phyloP scores from a whole-genome alignment of 37 sponge, comb jelly and placozoan genomes.

The Spongilla lacustris region DNA sequence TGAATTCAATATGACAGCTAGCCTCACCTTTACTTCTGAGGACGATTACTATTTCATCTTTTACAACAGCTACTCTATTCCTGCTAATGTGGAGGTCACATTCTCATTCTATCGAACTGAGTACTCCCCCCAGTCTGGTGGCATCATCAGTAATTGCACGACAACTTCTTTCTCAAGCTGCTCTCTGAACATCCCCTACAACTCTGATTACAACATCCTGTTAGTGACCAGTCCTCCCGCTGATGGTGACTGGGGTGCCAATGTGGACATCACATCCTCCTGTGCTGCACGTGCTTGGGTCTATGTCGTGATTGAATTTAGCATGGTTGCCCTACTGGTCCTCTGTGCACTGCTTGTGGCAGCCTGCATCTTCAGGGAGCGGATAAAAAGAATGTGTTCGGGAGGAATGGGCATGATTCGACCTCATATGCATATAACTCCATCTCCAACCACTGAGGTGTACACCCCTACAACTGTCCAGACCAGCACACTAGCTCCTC shows the following conservation, averaged over 20 bases:
- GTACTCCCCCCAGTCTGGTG: neutral
- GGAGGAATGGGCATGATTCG: no score
- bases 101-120: conserved; percentile 20
- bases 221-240: neutral
- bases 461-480: no score
- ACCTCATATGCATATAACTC: no score
- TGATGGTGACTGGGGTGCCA: neutral
- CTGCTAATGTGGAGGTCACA: neutral
- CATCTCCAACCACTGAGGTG: no score
- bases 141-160: neutral
- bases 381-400: no score
- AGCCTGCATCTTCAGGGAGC: no score
- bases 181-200: neutral
- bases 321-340: neutral
- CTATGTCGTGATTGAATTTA: neutral
- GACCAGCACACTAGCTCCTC: no score
- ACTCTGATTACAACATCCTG: neutral
- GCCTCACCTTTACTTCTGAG: neutral
- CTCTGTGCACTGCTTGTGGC: neutral
- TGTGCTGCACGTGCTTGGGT: neutral
- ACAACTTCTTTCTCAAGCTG: neutral
- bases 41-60: conserved; percentile 43
- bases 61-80: neutral
- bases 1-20: neutral
- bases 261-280: neutral